Percentiles rank a stretch among this genome's conserved stretches.
Evolutionary conservation across 2,113 vertebrate species (phyloP).

Genomic region (Neolamprologus hecqui): DNA sequence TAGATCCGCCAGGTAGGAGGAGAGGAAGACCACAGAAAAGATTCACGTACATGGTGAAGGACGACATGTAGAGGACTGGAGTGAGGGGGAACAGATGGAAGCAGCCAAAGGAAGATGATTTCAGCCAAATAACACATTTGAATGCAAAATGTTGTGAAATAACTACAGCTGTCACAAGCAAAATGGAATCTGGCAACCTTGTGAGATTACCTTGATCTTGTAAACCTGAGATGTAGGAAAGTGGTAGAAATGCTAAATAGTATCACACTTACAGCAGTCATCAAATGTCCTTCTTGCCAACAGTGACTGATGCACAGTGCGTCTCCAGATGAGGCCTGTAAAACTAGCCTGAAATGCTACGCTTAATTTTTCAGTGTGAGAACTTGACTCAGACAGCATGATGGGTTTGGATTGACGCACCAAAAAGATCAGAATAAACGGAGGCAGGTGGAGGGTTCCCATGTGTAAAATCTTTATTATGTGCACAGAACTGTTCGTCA

Average conservation of each 20-base stretch:
- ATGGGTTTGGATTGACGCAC: neutral
- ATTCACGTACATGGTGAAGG: neutral
- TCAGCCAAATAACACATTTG: neutral
- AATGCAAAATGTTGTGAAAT: neutral
- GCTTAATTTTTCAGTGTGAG: neutral
- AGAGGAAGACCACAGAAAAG: neutral
- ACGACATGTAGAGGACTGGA: neutral
- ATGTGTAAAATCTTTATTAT: conserved; percentile 74
- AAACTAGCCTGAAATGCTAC: neutral
- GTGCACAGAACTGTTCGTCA: conserved; percentile 72
- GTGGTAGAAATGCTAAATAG: neutral
- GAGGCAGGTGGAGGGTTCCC: neutral
- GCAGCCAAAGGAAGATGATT: neutral
- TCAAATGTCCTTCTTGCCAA: neutral
- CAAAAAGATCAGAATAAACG: neutral
- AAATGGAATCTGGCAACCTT: neutral
- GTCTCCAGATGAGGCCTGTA: neutral
- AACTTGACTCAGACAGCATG: neutral
- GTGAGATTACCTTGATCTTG: neutral
- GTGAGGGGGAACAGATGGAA: neutral
- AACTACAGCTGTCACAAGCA: neutral
- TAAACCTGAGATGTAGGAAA: neutral
- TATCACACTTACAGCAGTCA: neutral
- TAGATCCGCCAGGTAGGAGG: neutral
- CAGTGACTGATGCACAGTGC: neutral